Evolutionary conservation across 2,797 vertebrate genomes (phyloP), one percentile per base, ranked within the genome.

Genomic region (Orientallactaga sibirica): DNA sequence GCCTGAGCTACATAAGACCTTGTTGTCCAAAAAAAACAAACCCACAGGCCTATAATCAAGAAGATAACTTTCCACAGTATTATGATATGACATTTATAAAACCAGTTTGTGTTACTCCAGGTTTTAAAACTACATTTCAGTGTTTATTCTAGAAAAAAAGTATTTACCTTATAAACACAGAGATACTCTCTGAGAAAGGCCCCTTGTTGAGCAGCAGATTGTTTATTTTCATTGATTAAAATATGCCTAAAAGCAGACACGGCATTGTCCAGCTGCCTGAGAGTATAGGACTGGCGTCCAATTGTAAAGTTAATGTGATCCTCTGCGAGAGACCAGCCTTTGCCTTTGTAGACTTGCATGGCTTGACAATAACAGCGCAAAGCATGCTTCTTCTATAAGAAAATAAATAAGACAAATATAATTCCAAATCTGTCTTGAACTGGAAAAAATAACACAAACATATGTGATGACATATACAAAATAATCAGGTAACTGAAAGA

Each of bases 231-330:
- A 83, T 99, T 99, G 97, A 99, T 99, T 96, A 99, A 98, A 97
- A 99, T 99, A 97, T 99, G 99, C 89, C 99, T 98, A 97, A 99
- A 99, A 80, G 99, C 99, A 24, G 98, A 98, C 11, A 99, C 99
- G 0, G 99, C 99, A 16, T 99, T 99, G 83, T 99, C 99, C 29
- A 99, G 97, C 91, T 99, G 99, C 27, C 98, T 97, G 67, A 99
- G 98, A 0, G 99, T 99, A 89, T 99, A 99, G 33, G 99, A 99
- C 97, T 99, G 99, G 3, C 99, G 99, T 0, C 99, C 99, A 14
- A 99, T 99, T 27, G 99, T 99, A 97, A 99, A 99, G 98, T 99
- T 99, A 96, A 99, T 99, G 90, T 99, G 99, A 97, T 99, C 99
- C 96, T 99, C 99, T 24, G 99, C 99, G 86, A 99, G 98, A 91